Evolutionary conservation across 1,140 invertebrate genomes (phyloP), one percentile per base, ranked within the genome.

Genomic region (Scaptomyza pallida): DNA sequence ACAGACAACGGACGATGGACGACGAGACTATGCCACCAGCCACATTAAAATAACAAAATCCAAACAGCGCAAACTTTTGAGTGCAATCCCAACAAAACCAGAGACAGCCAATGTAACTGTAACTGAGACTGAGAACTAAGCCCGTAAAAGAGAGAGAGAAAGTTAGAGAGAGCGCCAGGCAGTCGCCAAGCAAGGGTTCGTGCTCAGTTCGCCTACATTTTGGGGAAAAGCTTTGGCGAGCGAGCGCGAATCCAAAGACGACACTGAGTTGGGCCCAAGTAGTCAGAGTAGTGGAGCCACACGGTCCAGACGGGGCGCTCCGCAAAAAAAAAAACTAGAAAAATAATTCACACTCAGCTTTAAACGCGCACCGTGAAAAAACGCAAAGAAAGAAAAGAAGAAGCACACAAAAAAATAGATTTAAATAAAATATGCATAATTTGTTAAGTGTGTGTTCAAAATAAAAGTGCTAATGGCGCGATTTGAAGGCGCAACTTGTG

Each of bases 281-380:
- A 89, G 89, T 90, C 88, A 78, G 86, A 90, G 79, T 72, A 82
- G 79, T 86, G 88, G 81, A 89, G 88, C 88, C 88, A 82, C 75
- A 85, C 77, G 77, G 89, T 89, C 72, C 80, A 88, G 88, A 90
- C 88, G 80, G 61, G 64, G 62, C 77, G 83, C 81, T 85, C 81
- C 81, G 81, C 81, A 50, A 44, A 41, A 72, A n/a, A 30, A 30
- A 21, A 30, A 30, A 9, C 3, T 2, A 6, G 9, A n/a, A n/a
- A n/a, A n/a, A n/a, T n/a, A n/a, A n/a, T n/a, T n/a, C 5, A 37
- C 33, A 37, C 33, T n/a, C 33, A 37, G n/a, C 33, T 37, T n/a
- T n/a, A 54, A 55, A 57, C 82, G 74, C 85, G 75, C 72, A 54
- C 26, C 55, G 77, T 72, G 50, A 55, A 78, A n/a, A 78, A 70